Evolutionary conservation across 2,113 vertebrate genomes (phyloP).

Genomic region (Hiodon tergisus): DNA sequence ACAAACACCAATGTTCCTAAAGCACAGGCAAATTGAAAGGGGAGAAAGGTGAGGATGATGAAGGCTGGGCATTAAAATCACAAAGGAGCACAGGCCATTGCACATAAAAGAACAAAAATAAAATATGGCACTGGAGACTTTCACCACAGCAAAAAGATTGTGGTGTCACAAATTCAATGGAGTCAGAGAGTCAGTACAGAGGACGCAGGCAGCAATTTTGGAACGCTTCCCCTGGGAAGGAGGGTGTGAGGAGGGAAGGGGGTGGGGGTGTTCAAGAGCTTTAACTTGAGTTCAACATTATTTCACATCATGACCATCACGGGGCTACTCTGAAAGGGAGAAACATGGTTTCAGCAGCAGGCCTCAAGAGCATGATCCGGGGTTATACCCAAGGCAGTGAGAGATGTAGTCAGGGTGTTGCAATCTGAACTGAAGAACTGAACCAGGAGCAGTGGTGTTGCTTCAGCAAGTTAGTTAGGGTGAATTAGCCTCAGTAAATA

Average conservation of each 20-base stretch:
- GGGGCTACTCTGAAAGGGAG: background rate
- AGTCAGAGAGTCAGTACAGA: constrained; percentile 35
- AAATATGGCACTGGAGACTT: constrained; percentile 41
- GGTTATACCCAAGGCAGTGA: no score
- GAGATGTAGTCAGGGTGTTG: no score
- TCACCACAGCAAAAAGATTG: constrained; percentile 51
- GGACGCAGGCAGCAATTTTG: constrained; percentile 40
- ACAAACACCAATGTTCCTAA: background rate
- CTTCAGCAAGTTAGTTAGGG: no score
- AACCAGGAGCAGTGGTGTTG: no score
- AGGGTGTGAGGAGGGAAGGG: background rate
- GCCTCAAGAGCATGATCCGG: no score
- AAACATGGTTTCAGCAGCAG: no score
- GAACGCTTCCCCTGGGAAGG: constrained; percentile 24
- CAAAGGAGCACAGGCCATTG: constrained; percentile 45
- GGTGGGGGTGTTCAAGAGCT: constrained; percentile 33
- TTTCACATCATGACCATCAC: constrained; percentile 52
- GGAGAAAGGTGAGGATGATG: background rate
- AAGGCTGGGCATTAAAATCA: constrained; percentile 25
- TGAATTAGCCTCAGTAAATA: no score
- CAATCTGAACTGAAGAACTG: no score
- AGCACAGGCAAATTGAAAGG: background rate
- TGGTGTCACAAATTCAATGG: constrained; percentile 54
- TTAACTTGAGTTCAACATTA: constrained; percentile 47
- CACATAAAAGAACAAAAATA: constrained; percentile 44